These are phyloP conservation scores for Mobula birostris DNA, from an alignment of 2,113 vertebrate genomes.

Conservation along the genomic window DNA sequence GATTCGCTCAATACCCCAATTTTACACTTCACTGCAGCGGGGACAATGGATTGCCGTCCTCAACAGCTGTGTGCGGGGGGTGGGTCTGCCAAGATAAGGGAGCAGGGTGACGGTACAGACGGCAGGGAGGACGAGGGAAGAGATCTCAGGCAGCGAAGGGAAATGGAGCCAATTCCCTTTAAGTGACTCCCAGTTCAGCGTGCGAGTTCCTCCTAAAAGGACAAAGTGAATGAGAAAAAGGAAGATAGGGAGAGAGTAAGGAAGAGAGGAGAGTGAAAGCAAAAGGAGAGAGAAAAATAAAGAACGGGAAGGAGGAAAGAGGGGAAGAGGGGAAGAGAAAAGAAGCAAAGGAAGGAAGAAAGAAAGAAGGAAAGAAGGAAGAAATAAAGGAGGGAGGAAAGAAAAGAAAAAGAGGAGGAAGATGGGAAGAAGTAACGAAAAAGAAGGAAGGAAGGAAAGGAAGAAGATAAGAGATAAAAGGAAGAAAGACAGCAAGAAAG, in stretches of 20 bases:
- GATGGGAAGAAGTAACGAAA: background rate
- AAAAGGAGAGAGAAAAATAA: too few relatives aligned
- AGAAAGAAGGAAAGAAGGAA: background rate
- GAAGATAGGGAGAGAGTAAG: too few relatives aligned
- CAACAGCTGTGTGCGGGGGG: slow-evolving; percentile 26
- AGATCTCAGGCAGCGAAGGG: background rate
- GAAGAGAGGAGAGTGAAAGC: too few relatives aligned
- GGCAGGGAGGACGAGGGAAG: background rate
- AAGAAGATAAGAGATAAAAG: background rate
- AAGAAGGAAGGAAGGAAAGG: background rate
- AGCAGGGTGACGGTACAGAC: background rate
- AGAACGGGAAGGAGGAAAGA: background rate
- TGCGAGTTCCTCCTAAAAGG: background rate
- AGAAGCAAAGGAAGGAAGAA: background rate
- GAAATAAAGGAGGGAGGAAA: background rate
- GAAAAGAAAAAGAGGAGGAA: too few relatives aligned
- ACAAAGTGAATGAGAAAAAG: background rate
- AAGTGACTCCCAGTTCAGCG: background rate
- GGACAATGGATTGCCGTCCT: slow-evolving; percentile 30
- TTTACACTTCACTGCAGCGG: slow-evolving; percentile 30
- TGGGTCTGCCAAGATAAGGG: background rate
- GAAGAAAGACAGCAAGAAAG: background rate
- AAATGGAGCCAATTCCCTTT: background rate
- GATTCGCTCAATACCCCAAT: slow-evolving; percentile 33
- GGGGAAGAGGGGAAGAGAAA: background rate